Conservation (phyloP, 2,888 invertebrate species). For the Eupithecia vulgata region DNA sequence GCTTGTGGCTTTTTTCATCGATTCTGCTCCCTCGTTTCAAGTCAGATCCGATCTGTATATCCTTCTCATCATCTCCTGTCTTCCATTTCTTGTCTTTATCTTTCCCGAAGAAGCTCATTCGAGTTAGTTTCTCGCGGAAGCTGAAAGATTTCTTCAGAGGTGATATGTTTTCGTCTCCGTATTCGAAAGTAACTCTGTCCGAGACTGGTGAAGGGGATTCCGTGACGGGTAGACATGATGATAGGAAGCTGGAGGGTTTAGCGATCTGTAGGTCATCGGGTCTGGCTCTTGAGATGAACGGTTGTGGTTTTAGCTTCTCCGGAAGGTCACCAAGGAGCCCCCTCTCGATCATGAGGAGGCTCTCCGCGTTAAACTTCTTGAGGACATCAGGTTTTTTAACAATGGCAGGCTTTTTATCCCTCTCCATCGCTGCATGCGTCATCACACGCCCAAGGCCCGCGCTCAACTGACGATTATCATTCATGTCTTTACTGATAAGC, state of each 20-base stretch:
- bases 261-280: conserved; percentile 68
- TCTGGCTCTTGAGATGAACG: conserved; percentile 57
- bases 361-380: conserved; percentile 73
- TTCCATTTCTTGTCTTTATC: conserved; percentile 59
- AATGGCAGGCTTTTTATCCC: conserved; percentile 62
- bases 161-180: conserved; percentile 62
- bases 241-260: conserved; percentile 74
- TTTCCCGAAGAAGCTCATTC: conserved; percentile 69
- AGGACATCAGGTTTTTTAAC: conserved; percentile 69
- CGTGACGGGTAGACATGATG: conserved; percentile 68
- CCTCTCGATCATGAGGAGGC: conserved; percentile 70
- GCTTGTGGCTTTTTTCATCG: conserved; percentile 66
- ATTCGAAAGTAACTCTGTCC: conserved; percentile 50
- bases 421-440: conserved; percentile 73
- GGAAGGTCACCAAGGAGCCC: conserved; percentile 75
- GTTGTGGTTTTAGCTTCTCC: conserved; percentile 69
- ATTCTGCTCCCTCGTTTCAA: conserved; percentile 48
- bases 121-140: conserved; percentile 73
- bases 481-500: conserved; percentile 56
- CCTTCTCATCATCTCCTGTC: conserved; percentile 59
- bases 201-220: conserved; percentile 66
- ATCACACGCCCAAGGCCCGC: conserved; percentile 62
- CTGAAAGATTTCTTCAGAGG: conserved; percentile 76
- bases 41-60: conserved; percentile 35
- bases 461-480: conserved; percentile 60